Evolutionary conservation across 2,797 vertebrate species (phyloP).

Genomic region (Sternarchorhynchus goeldii): DNA sequence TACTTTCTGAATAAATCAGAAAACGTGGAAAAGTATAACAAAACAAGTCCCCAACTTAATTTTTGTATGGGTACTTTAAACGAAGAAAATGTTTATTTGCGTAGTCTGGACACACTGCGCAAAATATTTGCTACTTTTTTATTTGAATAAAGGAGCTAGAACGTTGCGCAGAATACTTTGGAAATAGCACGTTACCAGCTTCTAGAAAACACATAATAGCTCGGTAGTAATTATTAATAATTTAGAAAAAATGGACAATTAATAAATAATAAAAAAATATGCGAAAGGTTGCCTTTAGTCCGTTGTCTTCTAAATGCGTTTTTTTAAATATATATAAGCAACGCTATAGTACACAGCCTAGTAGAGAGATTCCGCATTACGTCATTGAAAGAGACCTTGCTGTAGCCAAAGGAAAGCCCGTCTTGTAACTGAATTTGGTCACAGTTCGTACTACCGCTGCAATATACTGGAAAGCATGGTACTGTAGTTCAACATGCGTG

Average conservation of each 20-base stretch:
- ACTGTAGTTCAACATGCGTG: constrained; percentile 52
- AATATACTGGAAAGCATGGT: constrained; percentile 42
- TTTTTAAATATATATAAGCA: no score
- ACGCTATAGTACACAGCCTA: not conserved
- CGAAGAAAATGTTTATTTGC: not conserved
- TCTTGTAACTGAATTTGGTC: not conserved
- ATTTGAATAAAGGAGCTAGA: not conserved
- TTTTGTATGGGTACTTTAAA: not conserved
- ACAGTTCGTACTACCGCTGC: not conserved
- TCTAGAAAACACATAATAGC: no score
- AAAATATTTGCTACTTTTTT: not conserved
- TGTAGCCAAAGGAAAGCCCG: not conserved
- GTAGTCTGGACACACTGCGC: not conserved
- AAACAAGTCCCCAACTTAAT: not conserved
- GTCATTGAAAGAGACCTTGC: constrained; percentile 69
- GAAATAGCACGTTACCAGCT: no score
- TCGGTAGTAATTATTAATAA: no score
- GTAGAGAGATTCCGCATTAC: constrained; percentile 79
- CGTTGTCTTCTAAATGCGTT: no score
- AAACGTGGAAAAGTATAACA: not conserved
- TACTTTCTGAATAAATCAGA: no score
- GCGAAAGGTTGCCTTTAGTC: no score
- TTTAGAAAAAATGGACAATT: no score
- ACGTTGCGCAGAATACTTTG: not conserved
- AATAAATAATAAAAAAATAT: not conserved